Base-by-base conservation (phyloP, 2,888 invertebrate genomes). In the Ornithoptera priamus region DNA sequence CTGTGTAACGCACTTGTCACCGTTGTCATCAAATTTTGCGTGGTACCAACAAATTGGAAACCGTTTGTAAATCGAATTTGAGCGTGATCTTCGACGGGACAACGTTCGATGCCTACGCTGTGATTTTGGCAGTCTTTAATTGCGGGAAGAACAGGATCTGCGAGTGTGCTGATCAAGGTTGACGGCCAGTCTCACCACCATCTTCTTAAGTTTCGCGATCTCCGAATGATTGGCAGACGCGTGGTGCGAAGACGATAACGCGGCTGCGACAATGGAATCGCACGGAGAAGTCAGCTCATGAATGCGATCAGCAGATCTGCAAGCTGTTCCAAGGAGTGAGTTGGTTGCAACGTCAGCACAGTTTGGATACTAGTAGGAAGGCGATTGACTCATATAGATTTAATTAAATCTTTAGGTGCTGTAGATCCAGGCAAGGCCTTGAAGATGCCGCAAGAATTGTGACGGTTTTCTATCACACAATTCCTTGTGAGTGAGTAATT, bases 351-450 rank as follows among this genome's bases (percentile, higher is more conserved):
- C 20, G 65, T 42, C 6, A 65, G 3, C 8, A 59, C 58, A 4
- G 59, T 65, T 17, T 65, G 59, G 5, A 65, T 10, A 24, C n/a
- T 36, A 12, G 56, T 46, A 1, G 75, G 73, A 15, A 76, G 63
- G 0, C 75, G 65, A 50, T 73, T 71, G 0, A 64, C 57, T 74
- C 75, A 76, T 7, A 75, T 66, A 0, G 74, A 69, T 20, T 50
- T 39, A 4, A 74, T 24, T 60, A 77, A 73, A 0, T 72, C 72
- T 1, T 74, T 71, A 0, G 73, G 68, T 2, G 74, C 67, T 1
- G 0, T 50, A 0, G 30, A 30, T 30, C 30, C 30, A 30, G 30
- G 30, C 30, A 30, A 30, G 30, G 5, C 3, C 30, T 30, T 30
- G 5, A 30, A 30, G 30, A 30, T 3, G 30, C 30, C 30, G 30